A percentile compares a stretch with the other conserved stretches of the same genome.
These are phyloP conservation scores for Fragum fragum DNA, from an alignment of 2,888 invertebrate genomes.

Conservation along the genomic window DNA sequence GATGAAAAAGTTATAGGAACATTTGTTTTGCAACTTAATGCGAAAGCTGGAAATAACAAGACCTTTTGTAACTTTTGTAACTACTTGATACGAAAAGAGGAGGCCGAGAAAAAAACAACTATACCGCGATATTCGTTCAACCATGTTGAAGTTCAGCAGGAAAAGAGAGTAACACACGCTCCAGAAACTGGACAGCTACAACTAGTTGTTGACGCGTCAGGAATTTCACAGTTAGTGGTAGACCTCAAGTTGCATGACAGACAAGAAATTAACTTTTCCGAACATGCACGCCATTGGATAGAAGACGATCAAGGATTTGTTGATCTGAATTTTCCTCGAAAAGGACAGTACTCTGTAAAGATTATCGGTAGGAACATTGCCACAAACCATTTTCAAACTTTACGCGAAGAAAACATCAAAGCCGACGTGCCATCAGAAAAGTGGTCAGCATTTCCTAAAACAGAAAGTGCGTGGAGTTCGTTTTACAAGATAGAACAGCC, in stretches of 20 bases:
- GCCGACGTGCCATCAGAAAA: slow-evolving; percentile 50
- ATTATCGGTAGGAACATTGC: slow-evolving; percentile 34
- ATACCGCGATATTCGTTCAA: slow-evolving; percentile 24
- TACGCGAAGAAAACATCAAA: slow-evolving; percentile 45
- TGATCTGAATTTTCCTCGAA: slow-evolving; percentile 60
- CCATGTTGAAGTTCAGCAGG: slow-evolving; percentile 18
- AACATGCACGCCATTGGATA: slow-evolving; percentile 60
- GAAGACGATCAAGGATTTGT: slow-evolving; percentile 43
- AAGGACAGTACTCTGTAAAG: slow-evolving; percentile 49
- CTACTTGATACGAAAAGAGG: slow-evolving; percentile 48
- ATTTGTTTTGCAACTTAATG: slow-evolving; percentile 48
- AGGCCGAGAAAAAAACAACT: slow-evolving; percentile 8
- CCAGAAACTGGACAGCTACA: slow-evolving; percentile 48
- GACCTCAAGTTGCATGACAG: slow-evolving; percentile 49
- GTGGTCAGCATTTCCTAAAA: slow-evolving; percentile 63
- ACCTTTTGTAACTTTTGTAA: slow-evolving; percentile 54
- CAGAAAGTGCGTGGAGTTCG: slow-evolving; percentile 44
- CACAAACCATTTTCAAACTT: slow-evolving; percentile 28
- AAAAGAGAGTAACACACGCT: slow-evolving; percentile 25
- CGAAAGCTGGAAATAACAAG: slow-evolving; percentile 29
- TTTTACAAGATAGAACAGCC: slow-evolving; percentile 54
- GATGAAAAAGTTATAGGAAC: slow-evolving; percentile 36
- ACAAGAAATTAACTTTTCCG: slow-evolving; percentile 57
- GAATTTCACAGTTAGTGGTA: slow-evolving; percentile 36
- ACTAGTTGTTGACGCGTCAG: slow-evolving; percentile 33